Evolutionary conservation across 2,888 invertebrate genomes (phyloP).

Genomic region (Mimumesa dahlbomi): DNA sequence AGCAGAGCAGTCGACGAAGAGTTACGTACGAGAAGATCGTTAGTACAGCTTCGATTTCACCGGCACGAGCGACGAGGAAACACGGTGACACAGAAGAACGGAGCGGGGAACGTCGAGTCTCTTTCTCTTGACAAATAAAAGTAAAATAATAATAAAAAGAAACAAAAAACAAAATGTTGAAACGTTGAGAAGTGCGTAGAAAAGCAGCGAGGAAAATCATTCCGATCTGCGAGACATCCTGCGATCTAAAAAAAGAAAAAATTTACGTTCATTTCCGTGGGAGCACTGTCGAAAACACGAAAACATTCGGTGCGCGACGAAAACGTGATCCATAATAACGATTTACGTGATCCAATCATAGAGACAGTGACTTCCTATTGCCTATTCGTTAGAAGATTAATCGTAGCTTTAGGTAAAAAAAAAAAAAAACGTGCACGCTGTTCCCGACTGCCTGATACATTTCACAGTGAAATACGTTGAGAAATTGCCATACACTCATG

Average conservation of each 20-base stretch:
- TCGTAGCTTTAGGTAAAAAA: constrained; percentile 30
- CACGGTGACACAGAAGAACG: not conserved
- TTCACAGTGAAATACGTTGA: not conserved
- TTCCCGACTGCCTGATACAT: constrained; percentile 19
- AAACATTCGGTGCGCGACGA: not conserved
- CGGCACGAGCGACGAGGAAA: constrained; percentile 15
- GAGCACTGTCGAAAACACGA: not conserved
- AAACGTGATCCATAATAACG: not conserved
- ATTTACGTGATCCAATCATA: too few species aligned
- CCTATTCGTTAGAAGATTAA: constrained; percentile 24
- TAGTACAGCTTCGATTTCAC: constrained; percentile 39
- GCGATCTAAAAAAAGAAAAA: too few species aligned
- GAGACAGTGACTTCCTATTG: constrained; percentile 24
- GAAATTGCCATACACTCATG: not conserved
- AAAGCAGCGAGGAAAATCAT: not conserved
- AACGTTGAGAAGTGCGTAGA: too few species aligned
- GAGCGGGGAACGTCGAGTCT: not conserved
- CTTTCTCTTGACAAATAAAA: constrained; percentile 4
- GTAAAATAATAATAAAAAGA: constrained; percentile 1
- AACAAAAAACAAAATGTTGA: not conserved
- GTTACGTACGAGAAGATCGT: constrained; percentile 42
- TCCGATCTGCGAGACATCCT: not conserved
- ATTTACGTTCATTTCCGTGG: not conserved
- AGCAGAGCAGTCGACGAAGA: constrained; percentile 35
- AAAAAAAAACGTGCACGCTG: constrained; percentile 10